Percentiles rank a stretch among this genome's conserved stretches.
Conservation (phyloP, 2,797 vertebrate species). For the Melanotaenia trifasciata region DNA sequence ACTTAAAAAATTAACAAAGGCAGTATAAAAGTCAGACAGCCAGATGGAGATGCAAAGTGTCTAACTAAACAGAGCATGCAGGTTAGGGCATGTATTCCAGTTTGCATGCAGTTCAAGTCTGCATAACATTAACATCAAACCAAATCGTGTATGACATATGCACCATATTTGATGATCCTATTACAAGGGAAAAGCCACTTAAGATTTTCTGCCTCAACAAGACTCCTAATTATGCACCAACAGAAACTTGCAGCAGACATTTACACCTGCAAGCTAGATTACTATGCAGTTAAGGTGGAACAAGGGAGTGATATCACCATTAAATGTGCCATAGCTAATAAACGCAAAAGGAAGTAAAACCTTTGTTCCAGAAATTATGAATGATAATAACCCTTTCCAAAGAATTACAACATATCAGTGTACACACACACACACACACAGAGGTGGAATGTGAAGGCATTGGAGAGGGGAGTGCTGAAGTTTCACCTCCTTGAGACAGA, state of each 20-base stretch:
- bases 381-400: constrained; percentile 16
- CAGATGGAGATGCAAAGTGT: not conserved
- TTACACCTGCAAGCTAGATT: constrained; percentile 31
- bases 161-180: constrained; percentile 11
- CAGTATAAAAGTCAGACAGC: constrained; percentile 4
- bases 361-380: constrained; percentile 22
- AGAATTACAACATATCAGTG: constrained; percentile 40
- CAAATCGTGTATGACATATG: constrained; percentile 18
- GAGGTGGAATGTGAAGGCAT: constrained; percentile 19
- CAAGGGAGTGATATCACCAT: constrained; percentile 17
- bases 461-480: constrained; percentile 16
- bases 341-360: constrained; percentile 7
- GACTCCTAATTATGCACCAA: constrained; percentile 29
- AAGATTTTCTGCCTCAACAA: constrained; percentile 42
- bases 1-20: not conserved
- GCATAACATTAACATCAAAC: constrained; percentile 22
- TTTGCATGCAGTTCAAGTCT: not conserved
- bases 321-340: constrained; percentile 5
- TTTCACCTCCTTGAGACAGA: constrained; percentile 46
- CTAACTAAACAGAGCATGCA: constrained; percentile 8
- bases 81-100: constrained; percentile 10
- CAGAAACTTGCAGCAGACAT: constrained; percentile 14
- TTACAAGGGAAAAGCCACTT: constrained; percentile 10
- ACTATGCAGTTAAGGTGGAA: constrained; percentile 16
- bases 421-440: not conserved